These are phyloP conservation scores for Troides oblongomaculatus DNA, from an alignment of 2,888 invertebrate genomes.

Conservation along the genomic window DNA sequence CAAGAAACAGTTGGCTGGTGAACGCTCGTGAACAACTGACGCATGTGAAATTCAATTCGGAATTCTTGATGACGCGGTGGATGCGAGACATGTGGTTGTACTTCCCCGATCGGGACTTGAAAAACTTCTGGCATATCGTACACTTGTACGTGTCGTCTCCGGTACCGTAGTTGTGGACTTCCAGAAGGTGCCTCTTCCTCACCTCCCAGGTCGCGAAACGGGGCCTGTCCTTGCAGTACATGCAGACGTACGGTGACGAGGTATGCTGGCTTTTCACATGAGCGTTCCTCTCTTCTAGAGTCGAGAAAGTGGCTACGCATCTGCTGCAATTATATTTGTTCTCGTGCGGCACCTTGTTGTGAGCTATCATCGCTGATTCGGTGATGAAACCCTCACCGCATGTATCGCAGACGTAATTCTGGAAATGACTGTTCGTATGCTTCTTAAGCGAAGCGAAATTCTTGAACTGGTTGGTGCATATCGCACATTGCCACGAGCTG, in stretches of 20 bases:
- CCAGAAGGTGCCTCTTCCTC: slow-evolving; percentile 66
- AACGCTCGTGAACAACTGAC: slow-evolving; percentile 75
- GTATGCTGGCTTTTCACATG: slow-evolving; percentile 72
- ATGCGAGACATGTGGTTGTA: slow-evolving; percentile 72
- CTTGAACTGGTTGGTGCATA: slow-evolving; percentile 69
- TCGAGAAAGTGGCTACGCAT: slow-evolving; percentile 67
- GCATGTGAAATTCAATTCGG: slow-evolving; percentile 71
- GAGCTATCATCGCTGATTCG: slow-evolving; percentile 69
- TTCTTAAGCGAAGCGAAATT: slow-evolving; percentile 68
- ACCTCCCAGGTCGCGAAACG: slow-evolving; percentile 72
- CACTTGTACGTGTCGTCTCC: slow-evolving; percentile 71
- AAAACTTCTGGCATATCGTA: slow-evolving; percentile 65
- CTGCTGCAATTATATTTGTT: slow-evolving; percentile 70
- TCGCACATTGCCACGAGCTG: slow-evolving; percentile 67
- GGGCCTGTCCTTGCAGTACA: slow-evolving; percentile 69
- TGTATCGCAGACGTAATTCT: slow-evolving; percentile 73
- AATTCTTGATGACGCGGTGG: slow-evolving; percentile 67
- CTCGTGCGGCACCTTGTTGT: slow-evolving; percentile 70
- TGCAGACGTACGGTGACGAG: slow-evolving; percentile 66
- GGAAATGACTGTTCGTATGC: slow-evolving; percentile 69
- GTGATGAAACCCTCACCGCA: slow-evolving; percentile 75
- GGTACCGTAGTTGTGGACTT: slow-evolving; percentile 67
- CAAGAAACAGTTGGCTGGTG: slow-evolving; percentile 76
- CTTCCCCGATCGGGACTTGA: slow-evolving; percentile 70
- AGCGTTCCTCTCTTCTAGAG: slow-evolving; percentile 62